Evolutionary conservation across 2,797 vertebrate genomes (phyloP).

Genomic region (Aselliscus stoliczkanus): DNA sequence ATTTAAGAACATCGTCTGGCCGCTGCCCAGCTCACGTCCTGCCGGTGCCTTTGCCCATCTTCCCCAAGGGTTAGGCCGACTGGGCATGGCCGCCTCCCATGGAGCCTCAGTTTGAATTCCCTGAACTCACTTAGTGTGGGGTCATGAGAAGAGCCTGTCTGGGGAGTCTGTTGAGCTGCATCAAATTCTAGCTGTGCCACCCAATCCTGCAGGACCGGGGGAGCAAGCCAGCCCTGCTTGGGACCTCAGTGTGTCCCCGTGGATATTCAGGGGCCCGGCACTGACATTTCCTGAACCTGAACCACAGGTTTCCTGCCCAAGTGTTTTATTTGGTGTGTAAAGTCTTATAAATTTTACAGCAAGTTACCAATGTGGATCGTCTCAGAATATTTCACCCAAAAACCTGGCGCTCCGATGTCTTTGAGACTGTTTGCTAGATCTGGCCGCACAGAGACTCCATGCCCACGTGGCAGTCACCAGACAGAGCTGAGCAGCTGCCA

Average conservation of each 20-base stretch:
- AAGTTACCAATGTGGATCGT: neutral
- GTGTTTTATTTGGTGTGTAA: neutral
- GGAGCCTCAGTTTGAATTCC: neutral
- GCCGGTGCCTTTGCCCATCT: neutral
- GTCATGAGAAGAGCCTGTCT: neutral
- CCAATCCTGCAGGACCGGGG: neutral
- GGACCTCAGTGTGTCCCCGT: neutral
- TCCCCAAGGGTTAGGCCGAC: neutral
- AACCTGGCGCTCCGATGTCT: neutral
- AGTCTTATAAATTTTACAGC: neutral
- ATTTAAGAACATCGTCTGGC: conserved; percentile 60
- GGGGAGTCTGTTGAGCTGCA: neutral
- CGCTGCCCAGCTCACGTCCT: conserved; percentile 39
- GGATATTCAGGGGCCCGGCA: neutral
- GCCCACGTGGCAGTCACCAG: neutral
- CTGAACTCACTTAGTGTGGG: neutral
- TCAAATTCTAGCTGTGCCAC: neutral
- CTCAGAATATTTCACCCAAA: neutral
- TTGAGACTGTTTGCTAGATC: neutral
- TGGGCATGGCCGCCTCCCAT: too few species aligned
- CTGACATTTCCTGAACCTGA: neutral
- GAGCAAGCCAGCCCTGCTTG: neutral
- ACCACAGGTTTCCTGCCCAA: neutral
- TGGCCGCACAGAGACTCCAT: neutral
- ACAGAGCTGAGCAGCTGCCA: neutral